Evolutionary conservation across 2,888 invertebrate genomes (phyloP).

Genomic region (Scaptomyza cyrtandrae): DNA sequence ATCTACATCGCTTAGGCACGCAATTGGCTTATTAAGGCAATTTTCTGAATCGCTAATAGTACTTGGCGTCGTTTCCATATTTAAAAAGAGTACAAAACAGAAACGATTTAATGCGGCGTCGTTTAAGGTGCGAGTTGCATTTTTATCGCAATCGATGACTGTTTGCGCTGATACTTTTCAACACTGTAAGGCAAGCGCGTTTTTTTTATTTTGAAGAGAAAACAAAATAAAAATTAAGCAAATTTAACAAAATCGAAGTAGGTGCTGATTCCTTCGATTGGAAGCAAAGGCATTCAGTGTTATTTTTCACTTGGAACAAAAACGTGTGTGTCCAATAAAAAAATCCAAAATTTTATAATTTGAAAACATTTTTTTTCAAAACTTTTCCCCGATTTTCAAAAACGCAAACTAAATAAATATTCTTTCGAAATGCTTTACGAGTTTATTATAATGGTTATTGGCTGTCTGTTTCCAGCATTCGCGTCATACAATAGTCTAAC

Average conservation of each 20-base stretch:
- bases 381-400: not conserved
- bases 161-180: not conserved
- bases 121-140: not conserved
- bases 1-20: constrained; percentile 35
- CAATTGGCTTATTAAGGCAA: not conserved
- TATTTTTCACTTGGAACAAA: not conserved
- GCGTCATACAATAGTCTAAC: constrained; percentile 91
- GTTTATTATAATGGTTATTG: constrained; percentile 87
- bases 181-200: not conserved
- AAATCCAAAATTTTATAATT: not conserved
- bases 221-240: not conserved
- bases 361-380: not conserved
- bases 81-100: not conserved
- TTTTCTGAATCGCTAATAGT: not conserved
- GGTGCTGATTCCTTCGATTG: not conserved
- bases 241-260: not conserved
- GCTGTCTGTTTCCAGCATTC: constrained; percentile 98
- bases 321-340: not conserved
- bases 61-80: constrained; percentile 15
- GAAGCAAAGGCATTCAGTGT: not conserved
- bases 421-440: constrained; percentile 41
- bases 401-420: not conserved
- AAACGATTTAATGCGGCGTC: not conserved
- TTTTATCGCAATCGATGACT: not conserved
- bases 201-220: not conserved